These are phyloP conservation scores for Scaptomyza graminum DNA, from an alignment of 1,140 invertebrate species.

Conservation along the genomic window DNA sequence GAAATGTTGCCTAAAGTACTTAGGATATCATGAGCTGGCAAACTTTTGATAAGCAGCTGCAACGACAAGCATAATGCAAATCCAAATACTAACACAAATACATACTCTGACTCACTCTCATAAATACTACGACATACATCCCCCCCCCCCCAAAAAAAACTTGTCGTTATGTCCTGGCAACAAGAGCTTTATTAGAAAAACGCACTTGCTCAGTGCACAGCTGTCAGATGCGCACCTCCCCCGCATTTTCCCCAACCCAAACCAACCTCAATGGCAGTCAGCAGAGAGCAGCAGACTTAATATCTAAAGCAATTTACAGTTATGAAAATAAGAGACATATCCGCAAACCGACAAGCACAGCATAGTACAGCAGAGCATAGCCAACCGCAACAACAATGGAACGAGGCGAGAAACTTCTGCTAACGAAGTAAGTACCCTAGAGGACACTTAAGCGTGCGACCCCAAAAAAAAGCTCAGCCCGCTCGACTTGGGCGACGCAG, in stretches of 20 bases:
- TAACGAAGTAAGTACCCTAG: constrained; percentile 83
- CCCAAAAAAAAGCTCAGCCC: constrained; percentile 28
- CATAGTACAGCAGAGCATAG: constrained; percentile 30
- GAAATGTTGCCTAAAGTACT: constrained; percentile 2
- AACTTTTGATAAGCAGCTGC: constrained; percentile 44
- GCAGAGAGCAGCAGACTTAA: constrained; percentile 66
- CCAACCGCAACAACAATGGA: constrained; percentile 52
- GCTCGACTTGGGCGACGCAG: constrained; percentile 42
- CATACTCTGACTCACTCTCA: constrained; percentile 6
- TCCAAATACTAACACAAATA: constrained; percentile 3
- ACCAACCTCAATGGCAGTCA: constrained; percentile 29
- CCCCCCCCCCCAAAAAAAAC: constrained; percentile 24
- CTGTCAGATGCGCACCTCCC: background rate
- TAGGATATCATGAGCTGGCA: constrained; percentile 4
- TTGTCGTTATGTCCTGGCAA: constrained; percentile 62
- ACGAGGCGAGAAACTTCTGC: constrained; percentile 75
- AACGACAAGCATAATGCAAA: constrained; percentile 18
- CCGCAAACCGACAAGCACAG: constrained; percentile 78
- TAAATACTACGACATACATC: constrained; percentile 19
- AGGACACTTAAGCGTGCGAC: constrained; percentile 83
- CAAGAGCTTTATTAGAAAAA: constrained; percentile 53
- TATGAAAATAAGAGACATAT: constrained; percentile 83
- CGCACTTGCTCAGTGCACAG: constrained; percentile 33
- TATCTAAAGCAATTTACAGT: constrained; percentile 84
- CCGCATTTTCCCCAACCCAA: background rate